Base-by-base conservation (phyloP, 1,140 invertebrate species). In the Lasaia peninsularis region DNA sequence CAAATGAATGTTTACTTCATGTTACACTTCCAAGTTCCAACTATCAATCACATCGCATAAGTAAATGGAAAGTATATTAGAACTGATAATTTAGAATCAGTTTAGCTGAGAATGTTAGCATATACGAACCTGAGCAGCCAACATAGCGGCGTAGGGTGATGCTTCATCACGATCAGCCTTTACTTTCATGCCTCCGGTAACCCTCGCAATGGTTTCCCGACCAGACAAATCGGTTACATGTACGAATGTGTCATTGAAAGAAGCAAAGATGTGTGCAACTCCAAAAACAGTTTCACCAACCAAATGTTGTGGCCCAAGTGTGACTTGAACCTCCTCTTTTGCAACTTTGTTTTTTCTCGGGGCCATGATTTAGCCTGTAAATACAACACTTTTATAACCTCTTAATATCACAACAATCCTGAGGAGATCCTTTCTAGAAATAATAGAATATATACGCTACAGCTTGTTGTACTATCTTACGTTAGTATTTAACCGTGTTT, bases 151-250 rank as follows among this genome's bases (percentile, higher is more conserved):
- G 80, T 99, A 99, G 11, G 99, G 99, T 24, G 98, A 99, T 71
- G 98, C 97, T 91, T 99, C 99, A 91, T 99, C 99, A 92, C 99
- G 94, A 91, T 99, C 99, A 77, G 98, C 98, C 90, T 99, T 99
- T 0, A 99, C 99, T 92, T 99, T 99, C 99, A 99, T 99, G 60
- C 99, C 99, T 87, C 99, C 99, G 77, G 99, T 99, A 31, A 99
- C 96, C 78, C 98, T 93, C 58, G 96, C 96, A 79, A 99, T 99
- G 2, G 98, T 99, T 96, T 99, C 98, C 77, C 97, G 95, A 68
- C 99, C 99, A 61, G 98, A 99, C 67, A 99, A 92, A 92, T 99
- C 99, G 2, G 99, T 99, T 33, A 99, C 97, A 91, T 99, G 99
- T 6, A 99, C 99, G 85, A 99, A 99, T 37, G 99, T 99, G 86